Evolutionary conservation across 2,797 vertebrate species (phyloP).

Genomic region (Myoxocephalus aenaeus): DNA sequence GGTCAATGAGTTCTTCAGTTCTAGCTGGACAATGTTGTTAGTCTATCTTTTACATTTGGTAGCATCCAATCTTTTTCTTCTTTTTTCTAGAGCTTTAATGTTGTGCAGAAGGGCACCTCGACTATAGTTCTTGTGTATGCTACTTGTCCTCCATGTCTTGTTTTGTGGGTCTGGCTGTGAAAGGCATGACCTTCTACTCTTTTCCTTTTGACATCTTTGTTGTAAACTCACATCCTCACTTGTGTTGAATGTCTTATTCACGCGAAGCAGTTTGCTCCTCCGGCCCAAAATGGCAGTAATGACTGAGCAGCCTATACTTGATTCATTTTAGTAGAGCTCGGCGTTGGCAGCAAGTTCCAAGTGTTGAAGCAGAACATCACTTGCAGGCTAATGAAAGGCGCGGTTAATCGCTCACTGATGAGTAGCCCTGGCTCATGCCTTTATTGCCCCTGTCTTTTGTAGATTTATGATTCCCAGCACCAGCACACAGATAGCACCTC

Average conservation of each 20-base stretch:
- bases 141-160: not conserved
- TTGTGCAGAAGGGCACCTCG: not conserved
- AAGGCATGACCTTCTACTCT: not conserved
- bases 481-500: slow-evolving; percentile 39
- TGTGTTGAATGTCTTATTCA: not conserved
- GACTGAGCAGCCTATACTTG: slow-evolving; percentile 5
- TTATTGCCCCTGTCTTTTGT: slow-evolving; percentile 35
- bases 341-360: slow-evolving; percentile 12
- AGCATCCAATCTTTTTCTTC: not conserved
- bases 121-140: not conserved
- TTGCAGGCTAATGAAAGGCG: slow-evolving; percentile 51
- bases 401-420: slow-evolving; percentile 58
- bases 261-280: slow-evolving; percentile 1
- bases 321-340: slow-evolving; percentile 27
- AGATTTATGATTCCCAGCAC: slow-evolving; percentile 50
- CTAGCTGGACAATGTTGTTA: not conserved
- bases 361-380: slow-evolving; percentile 30
- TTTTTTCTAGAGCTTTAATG: not conserved
- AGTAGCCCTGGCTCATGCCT: slow-evolving; percentile 14
- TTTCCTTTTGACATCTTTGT: not conserved
- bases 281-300: slow-evolving; percentile 21
- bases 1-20: not conserved
- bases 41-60: not conserved
- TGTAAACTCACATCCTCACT: not conserved
- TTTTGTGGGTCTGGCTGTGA: not conserved